Evolutionary conservation across 2,797 vertebrate genomes (phyloP), one percentile per base, ranked within the genome.

Genomic region (Schizopygopsis pylzovi): DNA sequence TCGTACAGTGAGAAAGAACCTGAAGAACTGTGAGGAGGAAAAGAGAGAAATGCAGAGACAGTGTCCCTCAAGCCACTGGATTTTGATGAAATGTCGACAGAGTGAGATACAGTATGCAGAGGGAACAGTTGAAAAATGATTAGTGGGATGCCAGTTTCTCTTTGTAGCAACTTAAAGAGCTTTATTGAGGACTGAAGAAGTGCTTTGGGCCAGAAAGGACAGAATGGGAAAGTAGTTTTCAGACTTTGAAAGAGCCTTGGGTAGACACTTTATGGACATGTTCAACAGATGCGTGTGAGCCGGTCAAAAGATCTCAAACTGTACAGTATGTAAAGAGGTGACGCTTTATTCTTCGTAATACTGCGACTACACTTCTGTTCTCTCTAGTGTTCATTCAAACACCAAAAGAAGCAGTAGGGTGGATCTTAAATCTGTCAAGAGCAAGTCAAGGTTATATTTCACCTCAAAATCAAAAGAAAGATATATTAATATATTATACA

Each of bases 81-180:
- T 39, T 39, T n/a, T 54, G 49, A 77, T 39, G 11, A 54, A 76
- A 77, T 54, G 6, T 76, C 1, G 13, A 65, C 61, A 65, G 61
- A 63, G 13, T 65, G 63, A 67, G 28, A 67, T 16, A 18, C 15
- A 37, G 63, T 16, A 67, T 13, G 63, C 16, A 52, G 45, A 52
- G 12, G 75, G 75, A 77, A 37, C 49, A 77, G 28, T 37, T 22
- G 18, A 37, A 77, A 77, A 77, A 56, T 56, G 6, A 11, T 39
- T 39, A 22, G 0, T 49, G 45, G 25, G 45, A 73, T 18, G 49
- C 11, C 49, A 77, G 52, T 13, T 22, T 77, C 75, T 77, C 49
- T 77, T 56, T 77, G 33, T 77, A 56, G 49, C 73, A 56, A 39
- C 18, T 37, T 76, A 76, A 54, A 76, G 18, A 76, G 49, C 73